phyloP scores from a whole-genome alignment of 2,888 invertebrate species.

The Lithophane ornitopus region DNA sequence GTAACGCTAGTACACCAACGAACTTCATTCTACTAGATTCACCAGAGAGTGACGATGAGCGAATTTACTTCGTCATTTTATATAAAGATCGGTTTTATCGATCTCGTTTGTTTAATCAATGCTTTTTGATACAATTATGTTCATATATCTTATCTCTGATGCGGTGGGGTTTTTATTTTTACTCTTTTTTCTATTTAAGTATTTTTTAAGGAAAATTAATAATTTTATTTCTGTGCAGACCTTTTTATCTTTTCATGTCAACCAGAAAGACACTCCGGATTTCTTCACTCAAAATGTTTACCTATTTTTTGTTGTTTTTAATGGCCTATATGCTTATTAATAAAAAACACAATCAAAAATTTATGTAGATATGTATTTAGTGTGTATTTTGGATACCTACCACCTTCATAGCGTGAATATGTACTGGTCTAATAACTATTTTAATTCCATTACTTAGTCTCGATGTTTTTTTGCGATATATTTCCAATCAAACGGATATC shows the following conservation, averaged over 20 bases:
- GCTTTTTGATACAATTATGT: slow-evolving; percentile 30
- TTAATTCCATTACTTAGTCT: too few relatives aligned
- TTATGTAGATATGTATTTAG: background rate
- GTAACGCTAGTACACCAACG: slow-evolving; percentile 44
- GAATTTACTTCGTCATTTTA: slow-evolving; percentile 40
- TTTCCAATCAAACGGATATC: background rate
- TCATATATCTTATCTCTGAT: slow-evolving; percentile 43
- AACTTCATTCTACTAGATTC: slow-evolving; percentile 58
- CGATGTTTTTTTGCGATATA: too few relatives aligned
- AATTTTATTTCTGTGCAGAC: background rate
- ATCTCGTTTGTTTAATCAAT: slow-evolving; percentile 38
- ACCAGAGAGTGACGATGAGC: slow-evolving; percentile 17
- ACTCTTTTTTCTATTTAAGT: background rate
- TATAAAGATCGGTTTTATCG: slow-evolving; percentile 57
- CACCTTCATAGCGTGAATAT: background rate
- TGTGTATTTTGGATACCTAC: background rate
- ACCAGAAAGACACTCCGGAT: background rate
- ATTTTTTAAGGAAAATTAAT: background rate
- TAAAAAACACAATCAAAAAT: background rate
- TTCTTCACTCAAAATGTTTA: background rate
- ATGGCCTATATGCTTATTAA: background rate
- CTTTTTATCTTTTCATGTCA: background rate
- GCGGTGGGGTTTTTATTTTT: slow-evolving; percentile 8
- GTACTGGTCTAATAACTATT: background rate
- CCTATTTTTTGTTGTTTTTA: background rate